Percentiles rank a stretch among this genome's conserved stretches.
phyloP scores from a whole-genome alignment of 2,888 invertebrate species.

The Drosophila infuscata region DNA sequence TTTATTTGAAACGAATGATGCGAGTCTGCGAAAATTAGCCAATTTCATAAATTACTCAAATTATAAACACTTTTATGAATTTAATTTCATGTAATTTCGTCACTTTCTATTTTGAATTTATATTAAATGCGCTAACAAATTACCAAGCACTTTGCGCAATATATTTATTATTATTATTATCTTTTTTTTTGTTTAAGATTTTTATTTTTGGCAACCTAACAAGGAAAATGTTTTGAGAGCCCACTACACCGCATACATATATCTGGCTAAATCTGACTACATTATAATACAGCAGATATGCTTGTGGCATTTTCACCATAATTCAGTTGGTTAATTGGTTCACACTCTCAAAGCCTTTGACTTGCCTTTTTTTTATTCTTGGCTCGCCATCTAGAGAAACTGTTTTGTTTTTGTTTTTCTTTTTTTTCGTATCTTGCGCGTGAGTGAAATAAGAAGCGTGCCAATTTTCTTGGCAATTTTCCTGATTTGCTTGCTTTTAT shows the following conservation, averaged over 20 bases:
- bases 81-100: constrained; percentile 40
- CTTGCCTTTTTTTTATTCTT: constrained; percentile 14
- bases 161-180: not conserved
- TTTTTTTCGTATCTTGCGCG: constrained; percentile 16
- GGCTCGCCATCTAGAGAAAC: not conserved
- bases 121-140: constrained; percentile 38
- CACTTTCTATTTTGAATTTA: constrained; percentile 56
- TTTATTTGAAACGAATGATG: constrained; percentile 10
- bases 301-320: constrained; percentile 56
- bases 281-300: constrained; percentile 42
- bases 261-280: not conserved
- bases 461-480: constrained; percentile 75
- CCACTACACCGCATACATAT: not conserved
- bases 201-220: constrained; percentile 39
- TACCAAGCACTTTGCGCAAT: constrained; percentile 28
- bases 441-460: constrained; percentile 65
- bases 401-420: not conserved
- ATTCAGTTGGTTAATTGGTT: constrained; percentile 71
- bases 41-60: not conserved
- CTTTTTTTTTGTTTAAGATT: not conserved
- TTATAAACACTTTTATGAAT: not conserved
- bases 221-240: constrained; percentile 21
- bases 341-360: constrained; percentile 51
- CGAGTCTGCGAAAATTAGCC: not conserved
- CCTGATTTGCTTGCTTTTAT: constrained; percentile 52